These are phyloP conservation scores for Drosophila chauvacae DNA, from an alignment of 1,140 invertebrate species.

Conservation along the genomic window DNA sequence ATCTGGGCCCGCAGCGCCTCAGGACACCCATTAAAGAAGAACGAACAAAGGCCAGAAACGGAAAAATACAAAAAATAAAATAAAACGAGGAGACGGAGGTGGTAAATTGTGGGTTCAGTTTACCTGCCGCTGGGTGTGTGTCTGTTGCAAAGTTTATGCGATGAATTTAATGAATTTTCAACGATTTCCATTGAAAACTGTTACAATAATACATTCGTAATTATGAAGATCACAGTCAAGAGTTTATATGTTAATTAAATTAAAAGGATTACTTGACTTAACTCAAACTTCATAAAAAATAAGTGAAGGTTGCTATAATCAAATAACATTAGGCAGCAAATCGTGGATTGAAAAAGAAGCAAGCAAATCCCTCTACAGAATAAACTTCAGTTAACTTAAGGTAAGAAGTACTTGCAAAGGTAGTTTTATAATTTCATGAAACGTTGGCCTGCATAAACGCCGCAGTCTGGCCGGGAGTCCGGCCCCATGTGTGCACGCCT, in stretches of 20 bases:
- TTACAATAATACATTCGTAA: too few relatives aligned
- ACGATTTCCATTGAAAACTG: too few relatives aligned
- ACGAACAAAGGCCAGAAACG: constrained; percentile 51
- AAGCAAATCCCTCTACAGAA: too few relatives aligned
- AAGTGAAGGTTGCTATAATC: too few relatives aligned
- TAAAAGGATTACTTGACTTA: background rate
- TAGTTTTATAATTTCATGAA: background rate
- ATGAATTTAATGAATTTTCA: background rate
- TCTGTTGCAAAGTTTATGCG: constrained; percentile 7
- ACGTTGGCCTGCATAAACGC: background rate
- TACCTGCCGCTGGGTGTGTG: constrained; percentile 35
- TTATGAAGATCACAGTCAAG: too few relatives aligned
- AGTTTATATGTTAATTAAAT: too few relatives aligned
- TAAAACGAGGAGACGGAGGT: constrained; percentile 8
- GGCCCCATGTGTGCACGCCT: constrained; percentile 22
- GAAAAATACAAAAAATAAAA: constrained; percentile 5
- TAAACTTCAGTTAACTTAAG: background rate
- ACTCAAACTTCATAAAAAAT: background rate
- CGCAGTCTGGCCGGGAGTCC: constrained; percentile 7
- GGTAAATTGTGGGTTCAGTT: constrained; percentile 67
- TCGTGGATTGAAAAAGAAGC: too few relatives aligned
- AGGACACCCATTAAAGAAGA: constrained; percentile 56
- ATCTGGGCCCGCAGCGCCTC: constrained; percentile 37
- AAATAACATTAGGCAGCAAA: background rate
- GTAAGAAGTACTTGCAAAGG: background rate